Base-by-base conservation (phyloP, 2,113 vertebrate genomes). In the Glaucidium brasilianum region DNA sequence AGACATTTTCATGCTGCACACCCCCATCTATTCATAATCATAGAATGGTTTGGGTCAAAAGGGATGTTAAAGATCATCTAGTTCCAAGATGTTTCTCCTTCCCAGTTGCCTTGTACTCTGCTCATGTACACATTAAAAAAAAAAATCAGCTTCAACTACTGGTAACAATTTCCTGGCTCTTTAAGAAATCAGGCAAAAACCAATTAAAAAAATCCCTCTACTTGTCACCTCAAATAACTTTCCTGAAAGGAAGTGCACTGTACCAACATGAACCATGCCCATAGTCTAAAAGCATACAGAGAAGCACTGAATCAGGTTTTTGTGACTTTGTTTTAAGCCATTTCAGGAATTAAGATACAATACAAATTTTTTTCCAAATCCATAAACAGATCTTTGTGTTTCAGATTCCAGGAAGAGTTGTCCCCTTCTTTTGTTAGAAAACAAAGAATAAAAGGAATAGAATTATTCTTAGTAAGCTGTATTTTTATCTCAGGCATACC, bases 321-420 rank as follows among this genome's bases (percentile, higher is more conserved):
- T 86, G 79, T 88, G 47, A 86, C 75, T 90, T 92, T 77, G 56
- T 58, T 94, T 92, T 81, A 92, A 95, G 88, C 66, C 43, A 71
- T 89, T 95, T 91, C 60, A 84, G 52, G 21, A 93, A 64, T 67
- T 52, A 88, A 43, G 43, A 75, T 81, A 94, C 68, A 96, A 94
- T 87, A 68, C 79, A 96, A 94, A 86, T 96, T 92, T 92, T 92
- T 88, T 93, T 90, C 83, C 68, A 94, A 84, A 74, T 67, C 94
- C 95, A 95, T 90, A 96, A 95, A 88, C 83, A 62, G 27, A 86
- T 95, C 88, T 93, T 96, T 96, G 94, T 95, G 79, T 92, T 91
- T 92, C 82, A 74, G 75, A 84, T 18, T 89, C 34, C 60, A 81
- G 43, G 56, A 91, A 80, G 82, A 90, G 60, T 92, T 13, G 34